Conservation (phyloP, 2,797 vertebrate species). For the Acestrorhynchus altus region DNA sequence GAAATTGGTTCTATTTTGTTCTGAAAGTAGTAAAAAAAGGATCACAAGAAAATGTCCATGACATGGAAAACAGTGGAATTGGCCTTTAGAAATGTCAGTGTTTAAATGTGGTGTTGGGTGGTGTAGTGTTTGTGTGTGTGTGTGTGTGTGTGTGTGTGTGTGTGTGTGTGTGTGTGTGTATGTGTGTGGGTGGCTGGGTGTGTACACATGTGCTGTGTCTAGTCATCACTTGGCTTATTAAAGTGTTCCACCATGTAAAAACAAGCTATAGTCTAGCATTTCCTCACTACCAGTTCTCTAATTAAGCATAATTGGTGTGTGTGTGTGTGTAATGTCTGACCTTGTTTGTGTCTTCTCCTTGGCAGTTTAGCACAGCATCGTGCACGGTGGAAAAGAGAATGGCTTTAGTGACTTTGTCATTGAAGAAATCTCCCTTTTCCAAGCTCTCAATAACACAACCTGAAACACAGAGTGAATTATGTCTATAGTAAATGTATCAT, state of each 20-base stretch:
- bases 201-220: slow-evolving; percentile 9
- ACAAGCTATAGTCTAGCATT: slow-evolving; percentile 6
- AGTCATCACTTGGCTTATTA: background rate
- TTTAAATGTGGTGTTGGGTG: background rate
- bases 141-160: too few relatives aligned
- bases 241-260: slow-evolving; percentile 20
- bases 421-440: slow-evolving; percentile 86
- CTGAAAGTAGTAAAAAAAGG: too few relatives aligned
- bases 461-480: slow-evolving; percentile 58
- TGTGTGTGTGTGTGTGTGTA: slow-evolving; percentile 21
- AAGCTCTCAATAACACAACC: slow-evolving; percentile 80
- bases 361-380: slow-evolving; percentile 80
- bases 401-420: slow-evolving; percentile 82
- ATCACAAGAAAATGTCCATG: background rate
- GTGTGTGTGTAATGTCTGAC: slow-evolving; percentile 42
- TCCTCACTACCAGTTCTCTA: slow-evolving; percentile 22
- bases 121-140: too few relatives aligned
- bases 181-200: slow-evolving; percentile 17
- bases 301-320: slow-evolving; percentile 16
- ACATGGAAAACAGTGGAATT: background rate
- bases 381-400: slow-evolving; percentile 87
- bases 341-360: slow-evolving; percentile 36
- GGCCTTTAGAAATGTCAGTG: background rate
- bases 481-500: too few relatives aligned
- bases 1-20: background rate